Evolutionary conservation across 2,113 vertebrate species (phyloP).

Genomic region (Serinus canaria): DNA sequence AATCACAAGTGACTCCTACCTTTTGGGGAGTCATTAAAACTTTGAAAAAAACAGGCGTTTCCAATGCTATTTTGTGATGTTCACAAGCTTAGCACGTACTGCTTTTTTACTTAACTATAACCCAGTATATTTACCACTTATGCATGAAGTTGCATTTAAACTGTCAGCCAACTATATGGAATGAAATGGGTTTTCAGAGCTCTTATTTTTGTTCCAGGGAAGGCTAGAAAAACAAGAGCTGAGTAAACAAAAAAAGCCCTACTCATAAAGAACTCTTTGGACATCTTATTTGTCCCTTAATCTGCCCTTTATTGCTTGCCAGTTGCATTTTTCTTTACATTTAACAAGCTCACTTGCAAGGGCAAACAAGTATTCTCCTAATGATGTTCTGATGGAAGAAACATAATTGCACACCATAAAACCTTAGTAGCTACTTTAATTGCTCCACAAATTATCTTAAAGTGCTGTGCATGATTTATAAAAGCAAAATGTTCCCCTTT

Average conservation of each 20-base stretch:
- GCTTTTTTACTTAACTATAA: neutral
- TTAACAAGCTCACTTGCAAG: constrained; percentile 31
- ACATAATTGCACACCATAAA: constrained; percentile 46
- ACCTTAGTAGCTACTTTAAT: constrained; percentile 48
- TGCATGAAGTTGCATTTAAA: neutral
- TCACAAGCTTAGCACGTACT: neutral
- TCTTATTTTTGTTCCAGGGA: neutral
- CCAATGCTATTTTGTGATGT: neutral
- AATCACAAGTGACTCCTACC: neutral
- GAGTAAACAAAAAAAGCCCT: neutral
- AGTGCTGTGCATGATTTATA: constrained; percentile 4
- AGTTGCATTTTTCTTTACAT: constrained; percentile 21
- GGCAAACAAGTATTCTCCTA: constrained; percentile 47
- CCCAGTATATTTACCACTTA: neutral
- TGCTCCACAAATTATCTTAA: constrained; percentile 42
- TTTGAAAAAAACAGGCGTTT: neutral
- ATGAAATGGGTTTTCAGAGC: neutral
- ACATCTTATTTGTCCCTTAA: constrained; percentile 28
- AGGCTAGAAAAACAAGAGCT: neutral
- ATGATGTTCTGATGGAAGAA: constrained; percentile 44
- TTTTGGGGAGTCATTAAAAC: neutral
- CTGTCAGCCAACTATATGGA: neutral
- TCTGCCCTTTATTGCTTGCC: neutral
- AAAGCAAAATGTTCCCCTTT: neutral
- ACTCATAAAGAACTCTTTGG: neutral